Evolutionary conservation across 1,140 invertebrate genomes (phyloP), one percentile per base, ranked within the genome.

Genomic region (Drosophila melanica): DNA sequence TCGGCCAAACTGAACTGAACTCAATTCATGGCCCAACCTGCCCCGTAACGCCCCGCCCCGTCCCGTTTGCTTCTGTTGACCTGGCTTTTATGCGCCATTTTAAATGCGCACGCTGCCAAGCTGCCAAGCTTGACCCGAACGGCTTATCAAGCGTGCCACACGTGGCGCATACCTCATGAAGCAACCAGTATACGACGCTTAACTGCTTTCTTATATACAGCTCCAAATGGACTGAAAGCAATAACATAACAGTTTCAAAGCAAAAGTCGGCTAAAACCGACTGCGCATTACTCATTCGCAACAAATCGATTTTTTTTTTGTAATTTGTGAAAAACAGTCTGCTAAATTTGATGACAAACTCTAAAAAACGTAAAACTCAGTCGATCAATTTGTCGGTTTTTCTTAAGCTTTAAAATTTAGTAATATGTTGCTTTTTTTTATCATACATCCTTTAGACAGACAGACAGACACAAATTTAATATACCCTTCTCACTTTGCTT

Each of bases 1-100:
- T 41, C 53, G 39, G 30, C 30, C 60, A 47, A 59, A 67, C 57
- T 75, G 66, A 41, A 59, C 72, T 69, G 66, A 41, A 68, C 72
- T 69, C 66, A 63, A 69, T 75, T 63, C 72, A 53, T 45, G 30
- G 48, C 30, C 58, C 12, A 23, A 8, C 33, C 41, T 12, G 9
- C 41, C 18, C 20, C 23, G 27, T 33, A 20, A 18, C n/a, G n/a
- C 51, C 37, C 41, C 23, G n/a, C n/a, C 33, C 18, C 30, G 0
- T 10, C 11, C 33, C 57, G 35, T 37, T 72, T 66, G 69, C 53
- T 58, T 72, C 62, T 75, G 64, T 71, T 72, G 69, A 66, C 68
- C 75, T 68, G 75, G 70, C 75, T 77, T 77, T 77, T 74, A 74
- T 74, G 75, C 75, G 63, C 65, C 65, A 76, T 71, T 72, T 50